A percentile compares a stretch with the other conserved stretches of the same genome.
phyloP scores from a whole-genome alignment of 2,797 vertebrate species.

The Trichosurus vulpecula region DNA sequence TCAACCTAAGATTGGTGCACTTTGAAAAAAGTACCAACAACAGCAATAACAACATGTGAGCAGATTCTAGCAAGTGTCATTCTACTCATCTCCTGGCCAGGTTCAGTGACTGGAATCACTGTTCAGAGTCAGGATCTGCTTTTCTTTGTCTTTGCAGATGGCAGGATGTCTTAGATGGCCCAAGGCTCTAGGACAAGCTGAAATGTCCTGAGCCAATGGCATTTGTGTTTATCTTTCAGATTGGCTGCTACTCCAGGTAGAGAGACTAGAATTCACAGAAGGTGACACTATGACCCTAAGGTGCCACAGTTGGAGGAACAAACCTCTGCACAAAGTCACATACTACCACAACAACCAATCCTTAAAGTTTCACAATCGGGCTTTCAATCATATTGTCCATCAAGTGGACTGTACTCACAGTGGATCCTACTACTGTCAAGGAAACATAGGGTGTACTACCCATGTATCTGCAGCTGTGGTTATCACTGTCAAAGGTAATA shows the following conservation, averaged over 20 bases:
- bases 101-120: too few relatives aligned
- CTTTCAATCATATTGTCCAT: slow-evolving; percentile 40
- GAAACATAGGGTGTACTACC: fast-evolving
- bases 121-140: too few relatives aligned
- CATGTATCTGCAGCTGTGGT: background rate
- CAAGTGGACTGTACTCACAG: slow-evolving; percentile 61
- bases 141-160: background rate
- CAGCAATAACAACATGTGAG: too few relatives aligned
- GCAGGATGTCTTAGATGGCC: background rate
- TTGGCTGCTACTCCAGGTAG: slow-evolving; percentile 65
- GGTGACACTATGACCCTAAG: slow-evolving; percentile 43
- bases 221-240: slow-evolving; percentile 63
- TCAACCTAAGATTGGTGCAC: too few relatives aligned
- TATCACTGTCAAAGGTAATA: slow-evolving; percentile 70
- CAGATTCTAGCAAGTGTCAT: too few relatives aligned
- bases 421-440: slow-evolving; percentile 61
- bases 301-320: slow-evolving; percentile 62
- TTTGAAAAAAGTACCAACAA: too few relatives aligned
- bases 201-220: background rate
- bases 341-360: slow-evolving; percentile 54
- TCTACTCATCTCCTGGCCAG: too few relatives aligned
- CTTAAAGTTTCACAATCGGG: too few relatives aligned
- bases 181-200: background rate
- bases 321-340: background rate
- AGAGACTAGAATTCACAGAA: slow-evolving; percentile 44